Evolutionary conservation across 1,140 invertebrate genomes (phyloP).

Genomic region (Triops cancriformis): DNA sequence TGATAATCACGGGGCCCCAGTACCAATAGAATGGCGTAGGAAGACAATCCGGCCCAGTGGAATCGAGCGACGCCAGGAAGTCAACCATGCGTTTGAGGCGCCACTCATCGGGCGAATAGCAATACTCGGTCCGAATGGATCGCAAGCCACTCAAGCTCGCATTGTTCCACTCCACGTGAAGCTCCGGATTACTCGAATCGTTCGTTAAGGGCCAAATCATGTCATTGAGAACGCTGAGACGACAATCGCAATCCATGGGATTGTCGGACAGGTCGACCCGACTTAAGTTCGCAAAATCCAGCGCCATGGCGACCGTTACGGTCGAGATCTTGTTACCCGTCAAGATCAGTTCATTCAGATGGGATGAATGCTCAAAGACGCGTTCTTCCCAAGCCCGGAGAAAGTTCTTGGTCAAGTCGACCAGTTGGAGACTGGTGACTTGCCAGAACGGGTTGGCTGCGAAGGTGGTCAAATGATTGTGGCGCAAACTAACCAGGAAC

Average conservation of each 20-base stretch:
- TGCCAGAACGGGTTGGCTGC: constrained; percentile 40
- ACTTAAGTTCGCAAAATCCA: constrained; percentile 43
- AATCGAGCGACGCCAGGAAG: constrained; percentile 34
- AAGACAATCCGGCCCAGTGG: background rate
- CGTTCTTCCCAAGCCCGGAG: constrained; percentile 43
- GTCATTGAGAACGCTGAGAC: constrained; percentile 38
- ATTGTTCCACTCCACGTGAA: background rate
- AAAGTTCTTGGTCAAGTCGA: constrained; percentile 45
- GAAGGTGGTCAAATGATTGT: constrained; percentile 43
- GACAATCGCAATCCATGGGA: constrained; percentile 47
- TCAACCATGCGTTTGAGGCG: constrained; percentile 39
- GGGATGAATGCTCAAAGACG: constrained; percentile 40
- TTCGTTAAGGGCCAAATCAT: constrained; percentile 37
- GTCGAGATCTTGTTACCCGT: constrained; percentile 47
- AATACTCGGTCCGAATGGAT: constrained; percentile 38
- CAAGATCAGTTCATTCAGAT: constrained; percentile 38
- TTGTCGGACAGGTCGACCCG: constrained; percentile 45
- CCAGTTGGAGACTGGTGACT: constrained; percentile 39
- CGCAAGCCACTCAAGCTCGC: constrained; percentile 31
- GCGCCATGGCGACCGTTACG: constrained; percentile 46
- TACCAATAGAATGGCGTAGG: constrained; percentile 34
- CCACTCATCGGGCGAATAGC: constrained; percentile 42
- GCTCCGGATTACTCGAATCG: constrained; percentile 36
- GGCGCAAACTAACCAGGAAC: constrained; percentile 43
- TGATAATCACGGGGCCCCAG: constrained; percentile 39